Evolutionary conservation across 2,888 invertebrate genomes (phyloP), one percentile per base, ranked within the genome.

Genomic region (Leptarthrus brevirostris): DNA sequence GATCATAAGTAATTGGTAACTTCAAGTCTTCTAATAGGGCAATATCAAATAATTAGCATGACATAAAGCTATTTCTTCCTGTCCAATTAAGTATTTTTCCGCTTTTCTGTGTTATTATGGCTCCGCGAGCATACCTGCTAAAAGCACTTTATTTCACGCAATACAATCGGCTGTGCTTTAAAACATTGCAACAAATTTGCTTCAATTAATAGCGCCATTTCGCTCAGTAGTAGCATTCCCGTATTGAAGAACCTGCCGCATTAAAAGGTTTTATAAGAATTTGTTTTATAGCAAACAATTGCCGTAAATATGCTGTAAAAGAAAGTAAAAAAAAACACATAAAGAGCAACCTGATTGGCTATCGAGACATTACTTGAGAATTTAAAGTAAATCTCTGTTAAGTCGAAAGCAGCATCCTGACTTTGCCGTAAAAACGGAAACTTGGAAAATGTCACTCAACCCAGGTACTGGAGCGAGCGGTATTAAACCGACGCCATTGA

Each of bases 241-340:
- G 30, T 8, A 30, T 30, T 30, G n/a, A 30, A 8, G 18, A 61
- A 61, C 61, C 12, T 18, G 36, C 30, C 40, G 12, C 40, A 3
- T 18, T 16, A 16, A 61, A 61, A n/a, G 8, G 61, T 58, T 58
- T 44, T 34, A 36, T 36, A 61, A 61, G n/a, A 61, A 61, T 61
- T 61, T 36, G 40, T 61, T 36, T 61, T 36, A 61, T n/a, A n/a
- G n/a, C n/a, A n/a, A n/a, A n/a, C n/a, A n/a, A n/a, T 34, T 12
- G 22, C 40, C 36, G 18, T 61, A 61, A 36, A 36, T 61, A 36
- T 30, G 61, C 61, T 40, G 36, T n/a, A 40, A 34, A 34, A 40
- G 18, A 30, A 1, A 34, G 22, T 61, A 40, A 36, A 30, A 36
- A n/a, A n/a, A 36, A 40, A 18, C 36, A n/a, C 34, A 40, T 61